phyloP scores from a whole-genome alignment of 2,797 vertebrate genomes.

The Thalassophryne amazonica region DNA sequence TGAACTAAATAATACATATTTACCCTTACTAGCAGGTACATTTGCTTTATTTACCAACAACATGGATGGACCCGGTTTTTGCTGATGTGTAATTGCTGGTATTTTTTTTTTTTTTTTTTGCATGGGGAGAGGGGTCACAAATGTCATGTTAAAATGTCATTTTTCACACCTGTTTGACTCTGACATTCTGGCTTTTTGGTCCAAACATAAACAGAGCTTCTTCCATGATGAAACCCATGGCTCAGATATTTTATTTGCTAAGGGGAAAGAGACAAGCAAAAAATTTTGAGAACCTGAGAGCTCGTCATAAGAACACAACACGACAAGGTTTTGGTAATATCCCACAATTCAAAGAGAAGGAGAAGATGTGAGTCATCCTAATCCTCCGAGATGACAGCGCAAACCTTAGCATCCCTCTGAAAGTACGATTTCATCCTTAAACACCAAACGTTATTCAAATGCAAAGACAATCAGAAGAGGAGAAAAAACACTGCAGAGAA shows the following conservation, averaged over 20 bases:
- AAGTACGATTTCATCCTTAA: neutral
- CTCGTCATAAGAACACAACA: neutral
- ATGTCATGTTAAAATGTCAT: slow-evolving; percentile 54
- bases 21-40: no score
- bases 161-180: slow-evolving; percentile 36
- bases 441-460: slow-evolving; percentile 2
- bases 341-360: slow-evolving; percentile 5
- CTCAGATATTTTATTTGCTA: neutral
- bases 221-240: no score
- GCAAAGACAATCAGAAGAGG: neutral
- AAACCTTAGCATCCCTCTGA: neutral
- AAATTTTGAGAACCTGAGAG: neutral
- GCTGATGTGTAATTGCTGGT: no score
- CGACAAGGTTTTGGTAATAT: slow-evolving; percentile 2
- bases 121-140: slow-evolving; percentile 8
- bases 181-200: slow-evolving; percentile 1
- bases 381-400: neutral
- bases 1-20: no score
- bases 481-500: slow-evolving; percentile 3
- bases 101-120: neutral
- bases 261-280: neutral
- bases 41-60: no score
- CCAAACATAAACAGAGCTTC: neutral
- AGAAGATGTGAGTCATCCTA: neutral
- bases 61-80: no score